Evolutionary conservation across 2,113 vertebrate genomes (phyloP), one percentile per base, ranked within the genome.

Genomic region (Pomatostomus ruficeps): DNA sequence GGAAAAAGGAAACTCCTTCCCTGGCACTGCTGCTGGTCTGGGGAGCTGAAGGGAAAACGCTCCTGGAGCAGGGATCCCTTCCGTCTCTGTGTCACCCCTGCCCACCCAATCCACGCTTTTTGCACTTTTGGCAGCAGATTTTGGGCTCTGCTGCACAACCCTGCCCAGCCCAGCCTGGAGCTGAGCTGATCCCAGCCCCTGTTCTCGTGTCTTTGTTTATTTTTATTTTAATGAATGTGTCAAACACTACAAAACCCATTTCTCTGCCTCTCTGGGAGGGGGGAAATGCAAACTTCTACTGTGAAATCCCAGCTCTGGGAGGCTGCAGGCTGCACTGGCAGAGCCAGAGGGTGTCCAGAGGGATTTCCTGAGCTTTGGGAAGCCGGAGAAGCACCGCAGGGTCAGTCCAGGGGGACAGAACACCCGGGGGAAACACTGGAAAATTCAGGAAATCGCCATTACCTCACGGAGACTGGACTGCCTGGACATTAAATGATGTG

Each of bases 61-160:
- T 52, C 17, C 52, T 70, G 78, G 65, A 19, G 54, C 78, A 38
- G 33, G 24, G 72, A 36, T 23, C 48, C 42, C 16, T 67, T 63
- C 58, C 57, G n/a, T n/a, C 58, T 15, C 55, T 8, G 16, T 21
- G 45, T 10, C 38, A 3, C 35, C 78, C 21, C 68, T 61, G 35
- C 38, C 33, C 7, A 0, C 19, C 31, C 2, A 61, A 35, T 36
- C 48, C 21, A 1, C 3, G 24, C 38, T 80, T 67, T 61, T 26
- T 58, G 54, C 33, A 8, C 46, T 10, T 20, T 52, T 38, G 58
- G 61, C 33, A 71, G 14, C 22, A 35, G 2, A 3, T 14, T n/a
- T 33, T 12, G 7, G 6, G 3, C 5, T 5, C 21, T 16, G 12
- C 66, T 72, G 63, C 76, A 85, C 63, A 25, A 7, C 6, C 19